phyloP scores from a whole-genome alignment of 2,888 invertebrate species.

The Dicycla oo region DNA sequence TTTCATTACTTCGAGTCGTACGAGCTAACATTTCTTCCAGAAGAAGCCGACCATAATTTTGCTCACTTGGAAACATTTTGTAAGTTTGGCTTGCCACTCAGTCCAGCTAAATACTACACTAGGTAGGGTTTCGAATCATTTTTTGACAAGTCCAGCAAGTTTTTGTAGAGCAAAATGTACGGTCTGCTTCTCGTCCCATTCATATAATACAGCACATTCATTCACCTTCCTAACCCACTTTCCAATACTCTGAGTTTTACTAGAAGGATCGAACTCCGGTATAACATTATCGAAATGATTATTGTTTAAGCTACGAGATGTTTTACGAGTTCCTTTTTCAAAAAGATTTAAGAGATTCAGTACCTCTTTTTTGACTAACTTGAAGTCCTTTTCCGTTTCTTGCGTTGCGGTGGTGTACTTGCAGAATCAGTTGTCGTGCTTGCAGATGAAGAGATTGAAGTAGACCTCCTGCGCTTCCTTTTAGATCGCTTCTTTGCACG shows the following conservation, averaged over 20 bases:
- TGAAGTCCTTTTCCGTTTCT: neutral
- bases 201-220: neutral
- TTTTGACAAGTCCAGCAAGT: neutral
- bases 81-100: too few relatives aligned
- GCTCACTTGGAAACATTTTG: too few relatives aligned
- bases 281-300: neutral
- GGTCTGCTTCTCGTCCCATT: conserved; percentile 6
- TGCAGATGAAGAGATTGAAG: neutral
- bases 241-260: neutral
- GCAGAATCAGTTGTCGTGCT: neutral
- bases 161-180: neutral
- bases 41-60: too few relatives aligned
- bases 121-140: too few relatives aligned
- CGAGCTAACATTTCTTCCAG: too few relatives aligned
- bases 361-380: neutral
- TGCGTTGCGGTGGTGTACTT: neutral
- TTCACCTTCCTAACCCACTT: neutral
- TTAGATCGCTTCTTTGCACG: neutral
- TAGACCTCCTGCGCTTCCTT: neutral
- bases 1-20: too few relatives aligned
- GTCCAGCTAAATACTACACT: too few relatives aligned
- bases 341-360: neutral
- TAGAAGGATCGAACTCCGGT: conserved; percentile 1
- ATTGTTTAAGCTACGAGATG: neutral
- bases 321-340: neutral